These are phyloP conservation scores for Drosophila tropicalis DNA, from an alignment of 1,140 invertebrate genomes.

Conservation along the genomic window DNA sequence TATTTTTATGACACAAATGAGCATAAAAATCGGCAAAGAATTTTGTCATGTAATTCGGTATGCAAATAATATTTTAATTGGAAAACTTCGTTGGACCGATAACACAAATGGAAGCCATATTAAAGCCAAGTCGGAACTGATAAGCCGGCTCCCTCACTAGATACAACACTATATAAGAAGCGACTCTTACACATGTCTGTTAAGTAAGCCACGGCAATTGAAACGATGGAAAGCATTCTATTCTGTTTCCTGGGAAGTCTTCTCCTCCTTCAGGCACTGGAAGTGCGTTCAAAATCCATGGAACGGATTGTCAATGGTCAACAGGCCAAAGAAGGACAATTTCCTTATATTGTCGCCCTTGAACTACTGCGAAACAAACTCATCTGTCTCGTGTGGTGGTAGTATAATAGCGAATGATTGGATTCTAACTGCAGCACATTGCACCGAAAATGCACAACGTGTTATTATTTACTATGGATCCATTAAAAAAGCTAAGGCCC, in stretches of 20 bases:
- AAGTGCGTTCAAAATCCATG: not conserved
- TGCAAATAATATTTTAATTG: slow-evolving; percentile 5
- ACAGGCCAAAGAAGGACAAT: not conserved
- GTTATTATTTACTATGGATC: not conserved
- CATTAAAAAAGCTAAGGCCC: no score
- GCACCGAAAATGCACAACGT: rapidly evolving
- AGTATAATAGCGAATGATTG: slow-evolving; percentile 11
- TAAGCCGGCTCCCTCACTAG: not conserved
- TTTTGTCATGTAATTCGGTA: slow-evolving; percentile 10
- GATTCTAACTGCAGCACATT: slow-evolving; percentile 13
- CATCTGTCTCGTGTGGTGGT: not conserved
- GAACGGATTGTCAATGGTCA: not conserved
- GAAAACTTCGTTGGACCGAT: not conserved
- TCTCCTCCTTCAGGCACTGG: not conserved
- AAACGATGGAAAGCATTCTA: not conserved
- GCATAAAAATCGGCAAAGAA: slow-evolving; percentile 11
- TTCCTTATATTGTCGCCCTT: not conserved
- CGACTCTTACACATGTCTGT: no score
- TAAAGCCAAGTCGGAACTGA: not conserved
- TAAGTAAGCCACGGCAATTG: not conserved
- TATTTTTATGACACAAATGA: not conserved
- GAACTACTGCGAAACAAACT: rapidly evolving
- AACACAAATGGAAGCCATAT: not conserved
- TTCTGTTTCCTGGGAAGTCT: not conserved
- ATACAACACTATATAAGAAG: not conserved